These are phyloP conservation scores for Sesia bembeciformis DNA, from an alignment of 2,888 invertebrate species.

Conservation along the genomic window DNA sequence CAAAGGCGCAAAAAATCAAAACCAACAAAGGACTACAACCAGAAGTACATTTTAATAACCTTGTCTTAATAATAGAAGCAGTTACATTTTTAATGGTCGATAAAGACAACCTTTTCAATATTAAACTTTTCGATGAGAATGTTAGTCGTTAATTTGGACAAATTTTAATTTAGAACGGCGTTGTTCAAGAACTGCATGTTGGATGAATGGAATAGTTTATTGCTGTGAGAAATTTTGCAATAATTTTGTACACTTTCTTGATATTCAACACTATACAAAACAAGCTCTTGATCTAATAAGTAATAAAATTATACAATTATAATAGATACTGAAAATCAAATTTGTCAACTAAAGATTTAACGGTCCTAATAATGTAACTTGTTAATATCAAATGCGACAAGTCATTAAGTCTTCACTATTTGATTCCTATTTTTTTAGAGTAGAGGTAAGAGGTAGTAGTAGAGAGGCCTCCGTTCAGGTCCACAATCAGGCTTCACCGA, in stretches of 20 bases:
- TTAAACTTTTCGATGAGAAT: constrained; percentile 50
- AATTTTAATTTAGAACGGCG: constrained; percentile 19
- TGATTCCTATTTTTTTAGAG: no score
- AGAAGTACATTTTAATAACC: constrained; percentile 62
- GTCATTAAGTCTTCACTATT: no score
- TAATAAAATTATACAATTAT: no score
- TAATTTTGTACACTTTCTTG: neutral
- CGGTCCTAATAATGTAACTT: no score
- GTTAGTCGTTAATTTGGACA: constrained; percentile 46
- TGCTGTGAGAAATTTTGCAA: neutral
- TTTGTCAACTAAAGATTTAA: no score
- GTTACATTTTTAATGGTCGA: constrained; percentile 62
- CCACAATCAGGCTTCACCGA: no score
- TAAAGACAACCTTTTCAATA: constrained; percentile 36
- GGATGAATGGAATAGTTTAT: neutral
- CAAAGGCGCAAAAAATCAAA: constrained; percentile 50
- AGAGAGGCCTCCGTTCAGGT: no score
- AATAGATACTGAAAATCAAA: no score
- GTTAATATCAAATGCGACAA: no score
- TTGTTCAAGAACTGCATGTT: neutral
- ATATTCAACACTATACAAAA: neutral
- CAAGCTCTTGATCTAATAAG: no score
- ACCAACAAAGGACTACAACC: constrained; percentile 44
- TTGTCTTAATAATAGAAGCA: constrained; percentile 36
- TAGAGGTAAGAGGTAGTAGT: no score